phyloP scores from a whole-genome alignment of 2,888 invertebrate genomes.

The Dicyrtomina minuta region DNA sequence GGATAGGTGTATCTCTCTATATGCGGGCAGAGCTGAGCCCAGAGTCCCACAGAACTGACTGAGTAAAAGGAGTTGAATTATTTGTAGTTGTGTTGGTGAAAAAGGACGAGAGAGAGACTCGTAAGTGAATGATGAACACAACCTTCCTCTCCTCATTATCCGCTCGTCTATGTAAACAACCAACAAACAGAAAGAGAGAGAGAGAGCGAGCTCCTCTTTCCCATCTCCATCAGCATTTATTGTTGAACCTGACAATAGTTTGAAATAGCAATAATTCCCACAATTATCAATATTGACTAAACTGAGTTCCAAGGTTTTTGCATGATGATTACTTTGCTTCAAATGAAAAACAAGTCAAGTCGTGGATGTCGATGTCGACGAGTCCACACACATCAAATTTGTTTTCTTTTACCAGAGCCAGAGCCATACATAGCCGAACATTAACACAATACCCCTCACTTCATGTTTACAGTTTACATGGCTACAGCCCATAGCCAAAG shows the following conservation, averaged over 20 bases:
- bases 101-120: conserved; percentile 6
- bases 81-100: neutral
- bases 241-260: conserved; percentile 38
- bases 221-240: conserved; percentile 27
- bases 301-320: conserved; percentile 37
- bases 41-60: no score
- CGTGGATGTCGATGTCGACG: no score
- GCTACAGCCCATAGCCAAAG: neutral
- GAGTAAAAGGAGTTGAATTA: neutral
- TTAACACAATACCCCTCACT: conserved; percentile 32
- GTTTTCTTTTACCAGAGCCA: conserved; percentile 36
- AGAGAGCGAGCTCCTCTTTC: neutral
- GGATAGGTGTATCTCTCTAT: neutral
- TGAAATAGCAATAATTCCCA: conserved; percentile 44
- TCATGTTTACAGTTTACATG: conserved; percentile 25
- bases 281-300: conserved; percentile 45
- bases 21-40: no score
- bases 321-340: conserved; percentile 37
- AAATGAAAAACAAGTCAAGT: conserved; percentile 40
- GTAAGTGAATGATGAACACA: neutral
- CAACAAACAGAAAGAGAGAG: neutral
- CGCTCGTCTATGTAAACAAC: conserved; percentile 24
- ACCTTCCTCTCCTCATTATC: conserved; percentile 31
- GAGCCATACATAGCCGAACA: conserved; percentile 13
- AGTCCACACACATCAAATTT: conserved; percentile 24